phyloP scores from a whole-genome alignment of 2,797 vertebrate genomes.

The Sebastiscus albofasciatus region DNA sequence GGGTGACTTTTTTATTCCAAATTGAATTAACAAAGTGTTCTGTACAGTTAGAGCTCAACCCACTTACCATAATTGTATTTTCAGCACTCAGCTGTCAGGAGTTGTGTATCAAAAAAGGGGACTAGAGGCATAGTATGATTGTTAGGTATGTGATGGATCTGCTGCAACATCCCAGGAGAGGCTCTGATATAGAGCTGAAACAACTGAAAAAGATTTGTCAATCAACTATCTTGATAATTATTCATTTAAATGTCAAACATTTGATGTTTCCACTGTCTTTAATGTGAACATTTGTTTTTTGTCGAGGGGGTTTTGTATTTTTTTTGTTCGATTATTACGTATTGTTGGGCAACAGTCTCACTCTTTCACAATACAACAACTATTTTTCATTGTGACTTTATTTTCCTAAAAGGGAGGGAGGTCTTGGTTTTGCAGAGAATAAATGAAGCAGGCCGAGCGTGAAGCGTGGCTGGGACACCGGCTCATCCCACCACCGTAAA shows the following conservation, averaged over 20 bases:
- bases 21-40: background rate
- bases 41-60: background rate
- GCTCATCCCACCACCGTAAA: constrained; percentile 41
- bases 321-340: background rate
- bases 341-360: background rate
- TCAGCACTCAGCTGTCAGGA: constrained; percentile 9
- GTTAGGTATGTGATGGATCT: background rate
- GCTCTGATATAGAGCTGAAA: background rate
- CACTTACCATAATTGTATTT: constrained; percentile 9
- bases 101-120: background rate
- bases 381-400: background rate
- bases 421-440: constrained; percentile 14
- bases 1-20: background rate
- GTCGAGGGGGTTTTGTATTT: background rate
- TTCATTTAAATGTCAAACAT: background rate
- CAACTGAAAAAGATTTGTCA: background rate
- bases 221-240: background rate
- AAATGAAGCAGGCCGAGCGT: constrained; percentile 59
- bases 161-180: background rate
- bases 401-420: background rate
- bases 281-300: background rate
- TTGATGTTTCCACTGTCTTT: background rate
- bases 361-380: background rate
- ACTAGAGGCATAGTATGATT: background rate
- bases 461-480: constrained; percentile 55